Evolutionary conservation across 2,797 vertebrate species (phyloP).

Genomic region (Salmo trutta): DNA sequence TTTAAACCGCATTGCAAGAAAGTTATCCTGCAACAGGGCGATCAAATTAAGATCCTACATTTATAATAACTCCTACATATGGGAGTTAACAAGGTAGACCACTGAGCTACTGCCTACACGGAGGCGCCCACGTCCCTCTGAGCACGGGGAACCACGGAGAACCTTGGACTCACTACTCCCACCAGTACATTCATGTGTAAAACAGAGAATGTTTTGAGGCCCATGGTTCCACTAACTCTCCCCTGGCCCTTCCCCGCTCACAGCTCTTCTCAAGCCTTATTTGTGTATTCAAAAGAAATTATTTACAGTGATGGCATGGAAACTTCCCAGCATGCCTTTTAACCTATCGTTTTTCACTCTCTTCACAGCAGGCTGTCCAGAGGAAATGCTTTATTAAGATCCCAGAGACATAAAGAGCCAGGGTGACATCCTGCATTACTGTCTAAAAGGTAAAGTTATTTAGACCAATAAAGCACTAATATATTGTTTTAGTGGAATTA

Average conservation of each 20-base stretch:
- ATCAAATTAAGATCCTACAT: too few relatives aligned
- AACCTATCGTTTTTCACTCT: conserved; percentile 72
- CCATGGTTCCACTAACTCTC: conserved; percentile 16
- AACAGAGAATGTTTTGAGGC: conserved; percentile 29
- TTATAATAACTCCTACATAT: not conserved
- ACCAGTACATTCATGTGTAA: conserved; percentile 33
- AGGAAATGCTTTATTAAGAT: conserved; percentile 84
- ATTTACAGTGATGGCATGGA: conserved; percentile 70
- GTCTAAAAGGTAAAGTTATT: conserved; percentile 84
- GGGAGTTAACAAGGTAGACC: not conserved
- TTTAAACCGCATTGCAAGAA: too few relatives aligned
- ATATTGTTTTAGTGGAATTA: conserved; percentile 83
- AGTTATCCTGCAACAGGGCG: too few relatives aligned
- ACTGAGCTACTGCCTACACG: not conserved
- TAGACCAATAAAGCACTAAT: conserved; percentile 84
- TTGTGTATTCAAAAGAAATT: conserved; percentile 70
- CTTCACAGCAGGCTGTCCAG: conserved; percentile 68
- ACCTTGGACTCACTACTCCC: conserved; percentile 8
- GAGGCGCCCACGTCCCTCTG: conserved; percentile 2
- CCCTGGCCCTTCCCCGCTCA: conserved; percentile 32
- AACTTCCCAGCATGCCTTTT: conserved; percentile 78
- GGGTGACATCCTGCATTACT: conserved; percentile 81
- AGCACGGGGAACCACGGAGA: not conserved
- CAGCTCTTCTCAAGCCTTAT: conserved; percentile 54
- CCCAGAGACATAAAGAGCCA: conserved; percentile 74